Base-by-base conservation (phyloP, 2,113 vertebrate species). In the Polyodon spathula region DNA sequence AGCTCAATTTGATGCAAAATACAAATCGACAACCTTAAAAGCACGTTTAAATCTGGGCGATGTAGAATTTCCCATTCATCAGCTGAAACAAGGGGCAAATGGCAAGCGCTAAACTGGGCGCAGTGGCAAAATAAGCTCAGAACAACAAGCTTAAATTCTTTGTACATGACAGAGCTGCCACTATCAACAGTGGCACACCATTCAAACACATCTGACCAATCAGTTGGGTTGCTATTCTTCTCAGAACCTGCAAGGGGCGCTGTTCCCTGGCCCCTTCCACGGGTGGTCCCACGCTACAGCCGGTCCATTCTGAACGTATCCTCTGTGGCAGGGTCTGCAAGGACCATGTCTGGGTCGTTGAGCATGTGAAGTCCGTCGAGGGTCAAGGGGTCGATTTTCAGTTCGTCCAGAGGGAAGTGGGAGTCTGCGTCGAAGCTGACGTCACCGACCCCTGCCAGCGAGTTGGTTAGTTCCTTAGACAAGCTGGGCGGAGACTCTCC, bases 281-380 rank as follows among this genome's bases (percentile, higher is more conserved):
- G 27, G 43, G 68, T 60, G 12, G 54, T 62, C 66, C 0, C 6
- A 4, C 38, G 56, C 86, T 84, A 98, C 90, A 98, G 92, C 69
- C 96, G 87, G 79, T 98, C 96, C 96, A 98, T 98, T 69, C 96
- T 86, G 83, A 98, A 98, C 17, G 96, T 95, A 86, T 98, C 95
- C 84, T 98, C 96, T 0, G 96, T 98, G 79, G 96, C 96, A 0
- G 95, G 87, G 83, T 94, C 96, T 0, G 96, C 73, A 15, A 98
- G 90, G 76, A 97, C 95, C 92, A 98, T 97, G 83, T 98, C 96
- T 0, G 96, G 96, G 84, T 97, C 96, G 0, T 98, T 98, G 64
- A 98, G 93, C 96, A 98, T 98, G 86, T 98, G 96, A 63, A 98
- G 90, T 78, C 96, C 96, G 37, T 98, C 95, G 73, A 98, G 67